Conservation (phyloP, 2,888 invertebrate genomes). For the Anagyrus pseudococci region DNA sequence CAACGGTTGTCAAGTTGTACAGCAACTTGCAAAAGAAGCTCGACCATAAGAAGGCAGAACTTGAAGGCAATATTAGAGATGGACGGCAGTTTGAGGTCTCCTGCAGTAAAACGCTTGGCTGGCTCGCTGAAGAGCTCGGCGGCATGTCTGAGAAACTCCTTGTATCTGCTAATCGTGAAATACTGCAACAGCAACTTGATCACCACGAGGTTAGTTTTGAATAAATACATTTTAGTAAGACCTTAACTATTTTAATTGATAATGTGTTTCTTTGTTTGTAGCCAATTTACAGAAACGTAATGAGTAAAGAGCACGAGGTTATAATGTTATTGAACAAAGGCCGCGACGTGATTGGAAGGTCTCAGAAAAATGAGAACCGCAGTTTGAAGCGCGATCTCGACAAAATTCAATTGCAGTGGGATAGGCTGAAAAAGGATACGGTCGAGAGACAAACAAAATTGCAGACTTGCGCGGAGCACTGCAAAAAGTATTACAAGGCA, state of each 20-base stretch:
- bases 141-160: constrained; percentile 77
- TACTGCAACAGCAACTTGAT: constrained; percentile 85
- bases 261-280: constrained; percentile 45
- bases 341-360: constrained; percentile 69
- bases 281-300: constrained; percentile 87
- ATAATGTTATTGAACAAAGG: constrained; percentile 94
- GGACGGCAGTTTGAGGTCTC: constrained; percentile 90
- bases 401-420: constrained; percentile 90
- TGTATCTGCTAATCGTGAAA: constrained; percentile 85
- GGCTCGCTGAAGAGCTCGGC: constrained; percentile 83
- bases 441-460: constrained; percentile 85
- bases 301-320: constrained; percentile 89
- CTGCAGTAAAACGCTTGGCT: constrained; percentile 87
- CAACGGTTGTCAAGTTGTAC: constrained; percentile 86
- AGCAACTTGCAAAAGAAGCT: constrained; percentile 88
- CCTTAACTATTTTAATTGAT: constrained; percentile 17
- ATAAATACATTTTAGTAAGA: too few species aligned
- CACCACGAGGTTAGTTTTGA: constrained; percentile 78
- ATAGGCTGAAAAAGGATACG: constrained; percentile 86
- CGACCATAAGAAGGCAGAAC: constrained; percentile 87
- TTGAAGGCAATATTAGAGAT: constrained; percentile 85
- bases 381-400: constrained; percentile 81
- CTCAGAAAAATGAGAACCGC: constrained; percentile 65
- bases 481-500: constrained; percentile 85
- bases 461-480: constrained; percentile 86